Base-by-base conservation (phyloP, 1,140 invertebrate species). In the Choristoneura fumiferana region DNA sequence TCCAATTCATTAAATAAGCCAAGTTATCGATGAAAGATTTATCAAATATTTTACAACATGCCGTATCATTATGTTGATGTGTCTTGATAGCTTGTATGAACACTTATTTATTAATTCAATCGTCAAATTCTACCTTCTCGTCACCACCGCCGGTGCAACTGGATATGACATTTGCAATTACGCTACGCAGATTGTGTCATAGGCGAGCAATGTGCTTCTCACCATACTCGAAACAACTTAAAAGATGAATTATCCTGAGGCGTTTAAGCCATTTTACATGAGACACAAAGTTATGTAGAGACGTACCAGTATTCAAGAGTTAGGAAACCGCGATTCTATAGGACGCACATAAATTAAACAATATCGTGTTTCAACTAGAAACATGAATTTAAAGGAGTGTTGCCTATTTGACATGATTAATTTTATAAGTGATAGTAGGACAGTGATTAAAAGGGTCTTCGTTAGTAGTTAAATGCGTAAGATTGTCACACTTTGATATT, bases 121-220 rank as follows among this genome's bases (percentile, higher is more conserved):
- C 22, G 22, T 6, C 22, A 29, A 29, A 29, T 29, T n/a, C n/a
- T n/a, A 29, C 22, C 22, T 29, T 29, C 22, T 29, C 22, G 2
- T 29, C 22, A 29, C 22, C 22, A 49, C 12, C 29, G 43, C 17
- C 8, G 22, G n/a, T 35, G 52, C 52, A 54, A 34, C 15, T 54
- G 33, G 52, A 54, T 34, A 54, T 12, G 29, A 17, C 34, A 54
- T 15, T 35, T 54, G 29, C 52, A 49, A 54, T 36, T 35, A 54
- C 33, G 52, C 29, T 36, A 33, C n/a, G 13, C 22, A 36, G 54
- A 55, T 55, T 55, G 54, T 55, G 54, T 55, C 34, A 55, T 39
- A 55, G 54, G 15, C 36, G 36, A 55, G 54, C 15, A 37, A 55
- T 55, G 54, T 12, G 22, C 22, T n/a, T 49, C 10, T 49, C 10